Evolutionary conservation across 2,888 invertebrate species (phyloP).

Genomic region (Laothoe populi): DNA sequence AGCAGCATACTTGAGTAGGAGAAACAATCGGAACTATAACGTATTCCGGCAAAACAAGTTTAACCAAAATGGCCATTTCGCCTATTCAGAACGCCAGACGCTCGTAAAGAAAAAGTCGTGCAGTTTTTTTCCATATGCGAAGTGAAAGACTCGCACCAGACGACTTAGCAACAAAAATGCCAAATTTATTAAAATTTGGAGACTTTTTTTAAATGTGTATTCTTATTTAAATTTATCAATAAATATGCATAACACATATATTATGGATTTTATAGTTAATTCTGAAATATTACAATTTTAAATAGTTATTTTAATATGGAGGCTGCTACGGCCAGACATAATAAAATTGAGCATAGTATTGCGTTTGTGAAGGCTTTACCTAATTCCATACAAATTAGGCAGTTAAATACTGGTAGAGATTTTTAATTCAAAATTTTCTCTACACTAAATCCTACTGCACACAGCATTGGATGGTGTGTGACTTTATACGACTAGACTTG

Average conservation of each 20-base stretch:
- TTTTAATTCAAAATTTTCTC: no score
- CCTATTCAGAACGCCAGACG: not conserved
- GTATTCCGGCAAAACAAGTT: not conserved
- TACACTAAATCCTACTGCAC: no score
- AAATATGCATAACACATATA: slow-evolving; percentile 19
- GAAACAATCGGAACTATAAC: no score
- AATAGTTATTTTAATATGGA: slow-evolving; percentile 12
- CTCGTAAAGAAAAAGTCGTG: slow-evolving; percentile 15
- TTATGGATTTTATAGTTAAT: slow-evolving; percentile 12
- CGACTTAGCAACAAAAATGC: slow-evolving; percentile 12
- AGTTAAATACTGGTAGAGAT: not conserved
- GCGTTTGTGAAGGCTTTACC: not conserved
- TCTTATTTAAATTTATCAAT: slow-evolving; percentile 16
- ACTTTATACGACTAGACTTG: no score
- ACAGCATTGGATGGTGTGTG: no score
- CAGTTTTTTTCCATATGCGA: not conserved
- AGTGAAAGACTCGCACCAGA: slow-evolving; percentile 19
- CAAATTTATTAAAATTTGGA: slow-evolving; percentile 8
- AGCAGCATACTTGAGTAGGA: no score
- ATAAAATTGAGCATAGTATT: not conserved
- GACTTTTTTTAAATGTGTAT: slow-evolving; percentile 6
- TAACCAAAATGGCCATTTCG: not conserved
- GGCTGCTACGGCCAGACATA: not conserved
- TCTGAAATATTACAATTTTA: slow-evolving; percentile 4
- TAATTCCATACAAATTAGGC: not conserved